Evolutionary conservation across 1,140 invertebrate genomes (phyloP).

Genomic region (Babylonia areolata): DNA sequence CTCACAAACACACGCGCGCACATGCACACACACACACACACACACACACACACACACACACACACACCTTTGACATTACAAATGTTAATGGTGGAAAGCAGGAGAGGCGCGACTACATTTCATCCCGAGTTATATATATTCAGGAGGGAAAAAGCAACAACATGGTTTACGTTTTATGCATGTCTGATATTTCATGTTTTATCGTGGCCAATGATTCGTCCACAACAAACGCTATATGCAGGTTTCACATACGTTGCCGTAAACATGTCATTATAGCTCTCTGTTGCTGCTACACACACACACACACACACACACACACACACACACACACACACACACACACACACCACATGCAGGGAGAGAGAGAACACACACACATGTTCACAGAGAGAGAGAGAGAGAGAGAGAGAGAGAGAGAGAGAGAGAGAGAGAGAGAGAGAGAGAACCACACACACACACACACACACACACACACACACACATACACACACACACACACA

Average conservation of each 20-base stretch:
- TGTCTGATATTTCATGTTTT: too few relatives aligned
- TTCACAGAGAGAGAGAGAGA: background rate
- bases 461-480: background rate
- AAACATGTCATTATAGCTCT: too few relatives aligned
- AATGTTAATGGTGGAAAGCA: too few relatives aligned
- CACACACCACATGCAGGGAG: background rate
- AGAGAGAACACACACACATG: background rate
- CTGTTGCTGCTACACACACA: too few relatives aligned
- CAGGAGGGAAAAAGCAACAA: too few relatives aligned
- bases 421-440: background rate
- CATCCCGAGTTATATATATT: too few relatives aligned
- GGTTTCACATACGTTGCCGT: too few relatives aligned
- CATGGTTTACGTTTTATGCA: too few relatives aligned
- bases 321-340: background rate
- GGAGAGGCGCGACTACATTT: too few relatives aligned
- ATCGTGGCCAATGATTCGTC: too few relatives aligned
- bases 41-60: slow-evolving; percentile 3
- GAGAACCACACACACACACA: background rate
- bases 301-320: background rate
- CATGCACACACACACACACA: background rate
- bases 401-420: background rate
- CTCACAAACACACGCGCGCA: background rate
- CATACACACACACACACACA: background rate
- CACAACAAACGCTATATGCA: too few relatives aligned
- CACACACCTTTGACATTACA: too few relatives aligned